Evolutionary conservation across 2,113 vertebrate species (phyloP).

Genomic region (Microtus montanus): DNA sequence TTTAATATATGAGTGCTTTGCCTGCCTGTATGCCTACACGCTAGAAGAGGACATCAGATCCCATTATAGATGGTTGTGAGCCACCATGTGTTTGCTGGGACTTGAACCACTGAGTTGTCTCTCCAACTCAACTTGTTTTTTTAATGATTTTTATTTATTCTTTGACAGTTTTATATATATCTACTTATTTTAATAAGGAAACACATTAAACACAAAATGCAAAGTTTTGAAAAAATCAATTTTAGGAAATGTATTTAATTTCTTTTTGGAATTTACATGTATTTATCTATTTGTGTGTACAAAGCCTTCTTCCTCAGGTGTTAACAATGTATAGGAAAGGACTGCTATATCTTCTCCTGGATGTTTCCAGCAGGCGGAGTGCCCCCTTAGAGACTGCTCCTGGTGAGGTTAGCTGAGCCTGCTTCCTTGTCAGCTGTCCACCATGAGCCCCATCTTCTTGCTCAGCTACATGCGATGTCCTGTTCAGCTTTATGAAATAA

Average conservation of each 20-base stretch:
- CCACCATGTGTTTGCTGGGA: too few relatives aligned
- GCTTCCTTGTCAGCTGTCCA: neutral
- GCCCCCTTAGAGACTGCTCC: neutral
- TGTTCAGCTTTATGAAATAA: neutral
- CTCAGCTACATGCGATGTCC: neutral
- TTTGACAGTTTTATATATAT: neutral
- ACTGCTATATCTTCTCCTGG: too few relatives aligned
- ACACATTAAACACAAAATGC: neutral
- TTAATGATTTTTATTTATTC: neutral
- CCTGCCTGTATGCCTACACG: too few relatives aligned
- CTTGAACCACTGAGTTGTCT: too few relatives aligned
- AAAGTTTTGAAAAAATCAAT: neutral
- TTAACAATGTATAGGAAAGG: neutral
- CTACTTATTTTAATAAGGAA: conserved; percentile 30
- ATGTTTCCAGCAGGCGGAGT: neutral
- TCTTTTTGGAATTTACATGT: neutral
- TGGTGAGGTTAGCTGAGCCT: neutral
- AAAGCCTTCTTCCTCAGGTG: neutral
- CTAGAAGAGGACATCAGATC: too few relatives aligned
- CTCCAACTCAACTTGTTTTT: neutral
- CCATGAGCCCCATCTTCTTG: too few relatives aligned
- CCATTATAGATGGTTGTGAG: too few relatives aligned
- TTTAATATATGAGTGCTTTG: too few relatives aligned
- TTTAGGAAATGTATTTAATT: conserved; percentile 53
- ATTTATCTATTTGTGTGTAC: neutral